Base-by-base conservation (phyloP, 1,140 invertebrate genomes). In the Halictus rubicundus region DNA sequence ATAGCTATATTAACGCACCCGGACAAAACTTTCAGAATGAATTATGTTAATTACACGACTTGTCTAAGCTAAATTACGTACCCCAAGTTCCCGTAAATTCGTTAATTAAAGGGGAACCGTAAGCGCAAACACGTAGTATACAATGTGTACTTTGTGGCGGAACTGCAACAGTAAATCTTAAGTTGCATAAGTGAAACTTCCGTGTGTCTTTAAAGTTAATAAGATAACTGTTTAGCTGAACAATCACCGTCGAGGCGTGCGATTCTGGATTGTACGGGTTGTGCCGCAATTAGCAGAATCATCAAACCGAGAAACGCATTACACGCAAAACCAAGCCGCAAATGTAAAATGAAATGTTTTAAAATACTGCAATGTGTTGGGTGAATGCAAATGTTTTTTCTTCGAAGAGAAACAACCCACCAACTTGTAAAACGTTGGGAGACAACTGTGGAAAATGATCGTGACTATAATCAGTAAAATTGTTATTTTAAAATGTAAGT, bases 21-120 rank as follows among this genome's bases (percentile, higher is more conserved):
- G 21, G n/a, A 21, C 75, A 63, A 63, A 78, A 78, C 76, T 78
- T 78, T 19, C 12, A 1, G 42, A 71, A 78, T 71, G 68, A 64
- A 78, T 78, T 78, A 78, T 78, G 76, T 78, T 78, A 78, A 78
- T 78, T 78, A 64, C 68, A 21, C 46, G 76, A 54, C 68, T 78
- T 71, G 68, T 64, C 76, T 54, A 42, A 71, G 54, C 68, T 72
- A 78, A 78, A 71, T 78, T 71, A 78, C 68, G 46, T 39, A 71
- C 64, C 49, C 76, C 76, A 27, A 64, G 68, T 78, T 71, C 19
- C 59, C 68, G 76, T 78, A 71, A 71, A 78, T 78, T 78, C 76
- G 76, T 78, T 78, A 78, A 78, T 78, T 78, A 78, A 78, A 78
- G 68, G 68, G 19, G 46, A 42, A 71, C 66, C 75, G 46, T 71